Conservation (phyloP, 2,113 vertebrate species). For the Cercocebus atys region DNA sequence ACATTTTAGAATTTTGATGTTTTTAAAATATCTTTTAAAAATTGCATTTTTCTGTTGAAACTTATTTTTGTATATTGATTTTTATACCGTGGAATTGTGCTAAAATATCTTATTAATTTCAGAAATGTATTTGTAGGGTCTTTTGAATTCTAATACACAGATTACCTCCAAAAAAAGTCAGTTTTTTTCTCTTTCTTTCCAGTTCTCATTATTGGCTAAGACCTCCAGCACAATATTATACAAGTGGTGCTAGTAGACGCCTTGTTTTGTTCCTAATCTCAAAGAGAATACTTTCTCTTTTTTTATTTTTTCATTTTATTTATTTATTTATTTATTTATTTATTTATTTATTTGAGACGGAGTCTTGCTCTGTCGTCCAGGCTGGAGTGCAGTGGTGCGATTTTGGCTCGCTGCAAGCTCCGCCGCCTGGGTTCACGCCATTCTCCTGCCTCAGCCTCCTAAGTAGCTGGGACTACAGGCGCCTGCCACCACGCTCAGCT, state of each 20-base stretch:
- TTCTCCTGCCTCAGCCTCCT: too few species aligned
- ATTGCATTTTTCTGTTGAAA: background rate
- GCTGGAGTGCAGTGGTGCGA: too few species aligned
- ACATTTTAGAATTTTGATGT: slow-evolving; percentile 27
- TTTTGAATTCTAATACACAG: background rate
- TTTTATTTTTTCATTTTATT: too few species aligned
- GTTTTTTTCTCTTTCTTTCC: slow-evolving; percentile 7
- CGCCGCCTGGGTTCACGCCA: too few species aligned
- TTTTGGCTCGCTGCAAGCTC: too few species aligned
- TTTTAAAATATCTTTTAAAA: background rate
- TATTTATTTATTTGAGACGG: too few species aligned
- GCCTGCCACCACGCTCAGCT: too few species aligned
- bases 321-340: too few species aligned
- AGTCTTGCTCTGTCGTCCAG: too few species aligned
- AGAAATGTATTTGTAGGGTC: background rate
- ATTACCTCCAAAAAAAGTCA: background rate
- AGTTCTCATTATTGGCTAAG: background rate
- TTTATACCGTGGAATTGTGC: background rate
- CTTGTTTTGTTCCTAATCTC: background rate
- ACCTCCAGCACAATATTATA: background rate
- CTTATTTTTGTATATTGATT: background rate
- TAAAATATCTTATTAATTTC: background rate
- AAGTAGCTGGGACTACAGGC: too few species aligned
- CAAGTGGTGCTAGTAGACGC: background rate
- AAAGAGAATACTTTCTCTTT: background rate